Percentiles rank a stretch among this genome's conserved stretches.
These are phyloP conservation scores for Euschistus heros DNA, from an alignment of 1,140 invertebrate genomes.

Conservation along the genomic window DNA sequence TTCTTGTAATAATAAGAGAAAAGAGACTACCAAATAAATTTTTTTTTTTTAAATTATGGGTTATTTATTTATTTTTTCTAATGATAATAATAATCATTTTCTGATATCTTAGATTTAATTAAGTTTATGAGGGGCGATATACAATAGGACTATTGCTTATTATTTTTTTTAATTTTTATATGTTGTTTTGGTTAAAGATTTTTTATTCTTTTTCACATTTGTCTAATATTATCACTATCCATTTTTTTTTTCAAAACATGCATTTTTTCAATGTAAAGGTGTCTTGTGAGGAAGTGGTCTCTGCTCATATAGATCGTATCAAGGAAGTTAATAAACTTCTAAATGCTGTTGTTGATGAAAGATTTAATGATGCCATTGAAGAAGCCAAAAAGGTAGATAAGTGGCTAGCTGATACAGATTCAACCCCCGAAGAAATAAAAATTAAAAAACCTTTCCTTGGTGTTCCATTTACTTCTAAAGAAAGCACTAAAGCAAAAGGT, in stretches of 20 bases:
- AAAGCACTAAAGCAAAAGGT: constrained; percentile 49
- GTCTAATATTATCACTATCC: background rate
- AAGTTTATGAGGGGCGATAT: too few relatives aligned
- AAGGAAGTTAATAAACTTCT: constrained; percentile 64
- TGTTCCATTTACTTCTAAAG: constrained; percentile 74
- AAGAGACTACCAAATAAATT: too few relatives aligned
- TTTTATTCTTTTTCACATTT: background rate
- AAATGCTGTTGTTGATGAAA: constrained; percentile 71
- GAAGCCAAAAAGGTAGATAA: constrained; percentile 64
- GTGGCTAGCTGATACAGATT: constrained; percentile 43
- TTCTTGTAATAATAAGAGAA: too few relatives aligned
- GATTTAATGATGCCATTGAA: constrained; percentile 60
- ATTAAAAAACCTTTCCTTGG: constrained; percentile 57
- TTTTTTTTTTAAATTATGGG: too few relatives aligned
- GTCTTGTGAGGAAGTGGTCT: constrained; percentile 58
- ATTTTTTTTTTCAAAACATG: background rate
- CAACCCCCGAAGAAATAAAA: constrained; percentile 44
- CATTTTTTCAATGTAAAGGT: constrained; percentile 31
- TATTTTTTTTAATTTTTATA: background rate
- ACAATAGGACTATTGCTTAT: background rate
- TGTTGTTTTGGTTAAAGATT: background rate
- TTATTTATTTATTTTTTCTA: too few relatives aligned
- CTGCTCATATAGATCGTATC: constrained; percentile 63
- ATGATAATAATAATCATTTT: too few relatives aligned
- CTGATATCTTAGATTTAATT: too few relatives aligned